phyloP scores from a whole-genome alignment of 2,113 vertebrate species.

The Rhabdomys dilectus region DNA sequence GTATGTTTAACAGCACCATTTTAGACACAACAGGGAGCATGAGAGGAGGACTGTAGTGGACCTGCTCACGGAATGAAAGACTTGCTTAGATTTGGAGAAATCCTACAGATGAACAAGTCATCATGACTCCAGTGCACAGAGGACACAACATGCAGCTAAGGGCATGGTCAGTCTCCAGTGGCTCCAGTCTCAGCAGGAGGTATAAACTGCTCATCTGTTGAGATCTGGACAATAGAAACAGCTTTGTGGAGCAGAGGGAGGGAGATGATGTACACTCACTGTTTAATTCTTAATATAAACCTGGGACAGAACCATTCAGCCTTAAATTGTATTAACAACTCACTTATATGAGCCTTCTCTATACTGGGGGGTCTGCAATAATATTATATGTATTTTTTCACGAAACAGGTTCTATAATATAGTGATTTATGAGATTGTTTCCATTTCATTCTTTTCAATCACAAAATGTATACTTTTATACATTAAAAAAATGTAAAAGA shows the following conservation, averaged over 20 bases:
- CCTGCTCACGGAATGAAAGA: background rate
- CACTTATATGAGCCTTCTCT: background rate
- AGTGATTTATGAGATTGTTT: background rate
- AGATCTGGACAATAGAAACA: background rate
- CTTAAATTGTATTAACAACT: background rate
- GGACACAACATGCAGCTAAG: background rate
- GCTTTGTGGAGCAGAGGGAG: background rate
- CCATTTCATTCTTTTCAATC: slow-evolving; percentile 13
- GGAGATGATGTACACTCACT: background rate
- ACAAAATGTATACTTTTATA: background rate
- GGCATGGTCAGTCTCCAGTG: background rate
- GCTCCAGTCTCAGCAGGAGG: background rate
- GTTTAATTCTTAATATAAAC: background rate
- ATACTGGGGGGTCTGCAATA: background rate
- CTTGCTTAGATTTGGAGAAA: background rate
- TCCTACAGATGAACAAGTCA: background rate
- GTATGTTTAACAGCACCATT: background rate
- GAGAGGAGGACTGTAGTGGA: background rate
- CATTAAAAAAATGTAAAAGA: background rate
- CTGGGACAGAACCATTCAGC: background rate
- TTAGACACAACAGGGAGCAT: background rate
- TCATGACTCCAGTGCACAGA: background rate
- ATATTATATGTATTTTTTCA: background rate
- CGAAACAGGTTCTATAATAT: background rate
- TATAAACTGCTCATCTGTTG: background rate